These are phyloP conservation scores for Ceyx melanurus DNA, from an alignment of 2,113 vertebrate genomes.

Conservation along the genomic window DNA sequence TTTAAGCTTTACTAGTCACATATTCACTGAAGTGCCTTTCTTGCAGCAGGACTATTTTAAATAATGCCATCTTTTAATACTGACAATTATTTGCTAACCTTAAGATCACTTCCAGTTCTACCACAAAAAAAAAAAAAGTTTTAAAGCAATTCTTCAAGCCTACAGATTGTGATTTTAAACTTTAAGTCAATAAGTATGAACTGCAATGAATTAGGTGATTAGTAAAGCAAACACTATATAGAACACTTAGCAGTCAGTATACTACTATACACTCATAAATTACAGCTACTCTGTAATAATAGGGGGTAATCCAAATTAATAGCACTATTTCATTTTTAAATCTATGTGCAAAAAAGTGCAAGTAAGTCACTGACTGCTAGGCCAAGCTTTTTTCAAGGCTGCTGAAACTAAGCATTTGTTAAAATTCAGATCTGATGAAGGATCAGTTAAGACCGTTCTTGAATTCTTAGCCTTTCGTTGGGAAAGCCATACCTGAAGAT, in stretches of 20 bases:
- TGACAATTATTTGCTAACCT: conserved; percentile 81
- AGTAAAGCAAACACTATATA: conserved; percentile 88
- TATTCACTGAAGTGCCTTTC: conserved; percentile 86
- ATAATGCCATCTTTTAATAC: conserved; percentile 83
- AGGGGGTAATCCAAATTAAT: conserved; percentile 82
- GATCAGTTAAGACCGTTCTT: conserved; percentile 90
- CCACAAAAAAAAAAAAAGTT: conserved; percentile 72
- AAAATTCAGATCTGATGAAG: conserved; percentile 89
- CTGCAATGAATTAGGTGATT: conserved; percentile 92
- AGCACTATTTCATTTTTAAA: conserved; percentile 79
- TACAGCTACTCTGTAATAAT: conserved; percentile 75
- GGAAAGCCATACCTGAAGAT: conserved; percentile 99
- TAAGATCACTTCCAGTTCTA: conserved; percentile 82
- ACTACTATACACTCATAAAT: conserved; percentile 83
- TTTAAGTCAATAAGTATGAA: conserved; percentile 82
- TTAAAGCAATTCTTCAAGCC: conserved; percentile 83
- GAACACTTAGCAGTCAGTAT: conserved; percentile 88
- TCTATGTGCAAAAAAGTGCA: conserved; percentile 87
- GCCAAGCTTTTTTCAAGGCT: conserved; percentile 84
- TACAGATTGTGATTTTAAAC: conserved; percentile 79
- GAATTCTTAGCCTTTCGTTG: conserved; percentile 99
- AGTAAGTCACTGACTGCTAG: conserved; percentile 92
- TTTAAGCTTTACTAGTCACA: conserved; percentile 89
- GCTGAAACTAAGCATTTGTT: conserved; percentile 90
- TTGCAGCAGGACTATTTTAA: conserved; percentile 79